Percentiles rank a stretch among this genome's conserved stretches.
phyloP scores from a whole-genome alignment of 2,888 invertebrate genomes.

The Stenurella melanura region DNA sequence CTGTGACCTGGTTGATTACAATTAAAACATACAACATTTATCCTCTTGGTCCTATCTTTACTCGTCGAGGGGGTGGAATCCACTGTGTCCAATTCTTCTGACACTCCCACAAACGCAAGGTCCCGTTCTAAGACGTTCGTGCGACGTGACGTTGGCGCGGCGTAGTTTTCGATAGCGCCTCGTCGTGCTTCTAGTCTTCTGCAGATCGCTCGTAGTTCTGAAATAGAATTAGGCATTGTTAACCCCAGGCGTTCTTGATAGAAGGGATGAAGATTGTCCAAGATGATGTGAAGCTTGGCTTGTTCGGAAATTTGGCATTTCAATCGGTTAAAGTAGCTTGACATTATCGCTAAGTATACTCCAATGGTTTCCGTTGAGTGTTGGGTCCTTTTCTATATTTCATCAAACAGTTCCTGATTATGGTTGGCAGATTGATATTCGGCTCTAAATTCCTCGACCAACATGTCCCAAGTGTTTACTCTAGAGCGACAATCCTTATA shows the following conservation, averaged over 20 bases:
- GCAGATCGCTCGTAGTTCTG: constrained; percentile 10
- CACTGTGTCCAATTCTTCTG: background rate
- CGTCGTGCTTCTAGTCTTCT: background rate
- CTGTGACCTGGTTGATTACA: constrained; percentile 27
- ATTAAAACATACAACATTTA: constrained; percentile 5
- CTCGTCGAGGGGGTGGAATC: background rate
- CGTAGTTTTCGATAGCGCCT: background rate
- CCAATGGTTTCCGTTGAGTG: constrained; percentile 10
- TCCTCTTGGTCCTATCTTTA: background rate
- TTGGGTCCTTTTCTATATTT: constrained; percentile 18
- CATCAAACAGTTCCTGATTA: constrained; percentile 17
- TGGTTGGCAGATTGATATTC: constrained; percentile 30
- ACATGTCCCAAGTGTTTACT: constrained; percentile 26
- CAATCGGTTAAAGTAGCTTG: constrained; percentile 30
- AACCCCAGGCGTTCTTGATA: constrained; percentile 13
- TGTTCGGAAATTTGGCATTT: background rate
- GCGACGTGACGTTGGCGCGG: background rate
- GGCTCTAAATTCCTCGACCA: constrained; percentile 20
- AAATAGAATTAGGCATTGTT: background rate
- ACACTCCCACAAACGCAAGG: background rate
- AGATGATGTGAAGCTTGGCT: constrained; percentile 7
- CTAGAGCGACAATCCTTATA: constrained; percentile 17
- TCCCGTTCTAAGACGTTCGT: background rate
- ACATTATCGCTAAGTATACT: constrained; percentile 13
- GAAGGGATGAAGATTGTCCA: constrained; percentile 10